Conservation (phyloP, 92 coral and sea anemone species). For the Parazoanthus swiftii region DNA sequence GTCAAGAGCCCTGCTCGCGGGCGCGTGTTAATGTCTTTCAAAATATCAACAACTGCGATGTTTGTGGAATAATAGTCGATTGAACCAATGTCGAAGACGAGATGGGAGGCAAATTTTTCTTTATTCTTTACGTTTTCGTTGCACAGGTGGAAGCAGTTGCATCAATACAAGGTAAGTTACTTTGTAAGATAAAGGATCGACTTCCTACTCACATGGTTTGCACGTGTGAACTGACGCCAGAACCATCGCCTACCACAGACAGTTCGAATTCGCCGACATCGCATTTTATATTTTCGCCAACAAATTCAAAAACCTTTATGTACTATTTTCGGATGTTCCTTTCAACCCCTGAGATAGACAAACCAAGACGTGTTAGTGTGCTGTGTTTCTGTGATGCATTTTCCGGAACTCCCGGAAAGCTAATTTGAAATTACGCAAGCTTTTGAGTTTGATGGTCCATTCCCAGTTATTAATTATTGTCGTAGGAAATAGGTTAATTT, state of each 20-base stretch:
- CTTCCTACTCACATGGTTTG: neutral
- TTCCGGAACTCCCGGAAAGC: neutral
- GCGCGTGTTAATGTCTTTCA: neutral
- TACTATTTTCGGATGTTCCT: neutral
- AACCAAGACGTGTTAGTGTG: neutral
- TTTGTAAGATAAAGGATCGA: neutral
- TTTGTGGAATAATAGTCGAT: neutral
- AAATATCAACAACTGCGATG: neutral
- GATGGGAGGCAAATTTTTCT: neutral
- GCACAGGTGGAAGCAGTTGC: neutral
- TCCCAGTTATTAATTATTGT: no score
- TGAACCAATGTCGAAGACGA: neutral
- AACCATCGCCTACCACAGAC: neutral
- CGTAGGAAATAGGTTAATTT: no score
- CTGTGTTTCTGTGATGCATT: neutral
- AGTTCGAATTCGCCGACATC: neutral
- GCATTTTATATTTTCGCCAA: neutral
- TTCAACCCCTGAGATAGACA: neutral
- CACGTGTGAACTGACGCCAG: neutral
- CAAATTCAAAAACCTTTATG: neutral
- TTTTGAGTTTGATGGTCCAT: no score
- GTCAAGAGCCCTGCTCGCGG: neutral
- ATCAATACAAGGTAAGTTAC: neutral
- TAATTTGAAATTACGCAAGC: no score
- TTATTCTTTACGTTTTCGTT: neutral